phyloP scores from a whole-genome alignment of 2,113 vertebrate species.

The Seriola rivoliana region DNA sequence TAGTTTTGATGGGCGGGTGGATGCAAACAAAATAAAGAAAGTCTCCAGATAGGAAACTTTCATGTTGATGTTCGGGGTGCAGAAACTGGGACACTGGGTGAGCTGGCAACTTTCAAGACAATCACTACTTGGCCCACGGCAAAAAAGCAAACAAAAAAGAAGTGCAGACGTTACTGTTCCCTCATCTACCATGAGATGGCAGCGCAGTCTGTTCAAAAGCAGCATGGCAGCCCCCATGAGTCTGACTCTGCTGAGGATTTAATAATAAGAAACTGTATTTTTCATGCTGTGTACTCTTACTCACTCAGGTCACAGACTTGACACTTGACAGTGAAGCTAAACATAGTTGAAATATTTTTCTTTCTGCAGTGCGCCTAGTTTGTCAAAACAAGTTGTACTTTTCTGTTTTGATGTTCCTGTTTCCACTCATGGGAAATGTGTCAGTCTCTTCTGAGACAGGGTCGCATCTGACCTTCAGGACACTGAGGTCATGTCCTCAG shows the following conservation, averaged over 20 bases:
- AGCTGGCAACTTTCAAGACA: conserved; percentile 25
- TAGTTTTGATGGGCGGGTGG: conserved; percentile 22
- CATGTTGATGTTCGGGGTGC: not conserved
- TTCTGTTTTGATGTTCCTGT: not conserved
- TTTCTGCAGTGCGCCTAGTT: not conserved
- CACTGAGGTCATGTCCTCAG: not conserved
- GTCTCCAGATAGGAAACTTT: not conserved
- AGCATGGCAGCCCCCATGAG: not conserved
- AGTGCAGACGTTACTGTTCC: not conserved
- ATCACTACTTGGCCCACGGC: not conserved
- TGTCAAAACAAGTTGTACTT: not conserved
- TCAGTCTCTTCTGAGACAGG: not conserved
- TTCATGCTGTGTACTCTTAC: not conserved
- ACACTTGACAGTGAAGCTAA: not conserved
- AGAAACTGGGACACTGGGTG: not conserved
- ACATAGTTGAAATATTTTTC: not conserved
- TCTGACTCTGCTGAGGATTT: not conserved
- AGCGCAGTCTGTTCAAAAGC: conserved; percentile 39
- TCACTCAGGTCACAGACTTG: not conserved
- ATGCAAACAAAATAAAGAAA: conserved; percentile 37
- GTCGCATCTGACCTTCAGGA: not conserved
- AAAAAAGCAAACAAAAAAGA: not conserved
- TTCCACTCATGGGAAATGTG: not conserved
- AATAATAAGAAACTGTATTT: not conserved
- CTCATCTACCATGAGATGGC: conserved; percentile 64